Conservation (phyloP, 2,797 vertebrate species). For the Helarctos malayanus region DNA sequence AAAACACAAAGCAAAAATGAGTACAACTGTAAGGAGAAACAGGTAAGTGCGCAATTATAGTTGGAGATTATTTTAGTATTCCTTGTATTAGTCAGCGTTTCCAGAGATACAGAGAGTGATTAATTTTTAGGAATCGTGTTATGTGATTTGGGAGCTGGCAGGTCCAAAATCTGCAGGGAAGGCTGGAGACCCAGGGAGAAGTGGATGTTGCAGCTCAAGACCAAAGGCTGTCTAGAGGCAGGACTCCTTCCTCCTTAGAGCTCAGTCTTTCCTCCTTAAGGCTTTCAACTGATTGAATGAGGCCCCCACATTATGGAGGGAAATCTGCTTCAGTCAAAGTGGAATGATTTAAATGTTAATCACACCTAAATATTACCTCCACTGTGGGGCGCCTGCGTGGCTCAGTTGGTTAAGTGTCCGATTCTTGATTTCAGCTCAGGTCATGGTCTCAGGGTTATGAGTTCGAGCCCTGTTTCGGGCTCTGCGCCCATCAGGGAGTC, state of each 20-base stretch:
- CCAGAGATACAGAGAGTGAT: background rate
- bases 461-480: fast-evolving
- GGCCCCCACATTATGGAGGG: background rate
- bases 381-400: background rate
- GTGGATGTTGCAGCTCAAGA: background rate
- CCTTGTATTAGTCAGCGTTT: background rate
- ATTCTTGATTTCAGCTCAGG: background rate
- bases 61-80: background rate
- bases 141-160: no score
- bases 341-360: background rate
- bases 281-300: background rate
- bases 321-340: background rate
- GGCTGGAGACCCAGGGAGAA: background rate
- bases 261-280: background rate
- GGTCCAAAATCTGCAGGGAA: background rate
- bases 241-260: background rate
- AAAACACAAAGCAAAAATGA: background rate
- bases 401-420: background rate
- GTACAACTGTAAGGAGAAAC: background rate
- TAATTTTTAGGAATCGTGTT: background rate
- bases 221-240: background rate
- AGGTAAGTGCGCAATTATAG: no score
- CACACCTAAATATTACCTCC: background rate
- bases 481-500: background rate
- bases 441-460: background rate